Conservation (phyloP, 2,888 invertebrate species). For the Argyresthia albistria region DNA sequence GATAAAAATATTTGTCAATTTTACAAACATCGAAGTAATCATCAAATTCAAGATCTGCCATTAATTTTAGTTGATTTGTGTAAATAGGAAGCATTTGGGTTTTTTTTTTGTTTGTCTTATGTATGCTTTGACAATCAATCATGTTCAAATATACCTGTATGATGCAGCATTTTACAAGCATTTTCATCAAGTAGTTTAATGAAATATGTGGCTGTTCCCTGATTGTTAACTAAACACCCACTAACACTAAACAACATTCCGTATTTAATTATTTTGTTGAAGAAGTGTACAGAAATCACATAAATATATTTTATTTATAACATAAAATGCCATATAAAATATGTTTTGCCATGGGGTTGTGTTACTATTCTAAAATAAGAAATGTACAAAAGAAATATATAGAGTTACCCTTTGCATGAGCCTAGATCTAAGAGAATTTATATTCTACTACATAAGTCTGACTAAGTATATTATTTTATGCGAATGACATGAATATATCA, state of each 20-base stretch:
- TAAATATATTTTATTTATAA: neutral
- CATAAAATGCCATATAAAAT: conserved; percentile 43
- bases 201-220: too few species aligned
- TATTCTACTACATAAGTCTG: conserved; percentile 59
- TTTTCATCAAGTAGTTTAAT: too few species aligned
- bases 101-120: too few species aligned
- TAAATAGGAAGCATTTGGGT: too few species aligned
- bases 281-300: neutral
- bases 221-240: too few species aligned
- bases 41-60: too few species aligned
- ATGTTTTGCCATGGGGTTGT: conserved; percentile 62
- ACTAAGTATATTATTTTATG: conserved; percentile 48
- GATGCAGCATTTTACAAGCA: too few species aligned
- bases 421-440: conserved; percentile 54
- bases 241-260: conserved; percentile 1
- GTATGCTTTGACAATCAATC: too few species aligned
- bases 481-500: conserved; percentile 28
- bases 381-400: conserved; percentile 43
- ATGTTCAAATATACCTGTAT: too few species aligned
- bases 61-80: too few species aligned
- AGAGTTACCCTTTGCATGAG: conserved; percentile 51
- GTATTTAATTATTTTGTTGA: neutral
- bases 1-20: too few species aligned
- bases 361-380: conserved; percentile 27
- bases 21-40: too few species aligned